Percentiles rank a stretch among this genome's conserved stretches.
These are phyloP conservation scores for Sebastes trivittatus DNA, from an alignment of 2,797 vertebrate genomes.

Conservation along the genomic window DNA sequence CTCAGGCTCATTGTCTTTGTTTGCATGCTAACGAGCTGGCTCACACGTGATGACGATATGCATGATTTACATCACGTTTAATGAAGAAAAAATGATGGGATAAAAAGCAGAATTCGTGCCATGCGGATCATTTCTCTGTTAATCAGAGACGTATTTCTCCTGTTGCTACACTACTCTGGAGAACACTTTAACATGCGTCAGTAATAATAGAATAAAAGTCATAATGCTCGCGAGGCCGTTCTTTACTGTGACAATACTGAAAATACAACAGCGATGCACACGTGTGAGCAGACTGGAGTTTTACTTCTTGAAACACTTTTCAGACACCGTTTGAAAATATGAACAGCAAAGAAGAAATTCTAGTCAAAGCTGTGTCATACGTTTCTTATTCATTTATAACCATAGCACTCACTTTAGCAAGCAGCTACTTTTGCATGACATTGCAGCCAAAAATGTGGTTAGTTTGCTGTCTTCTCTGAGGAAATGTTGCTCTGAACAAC, in stretches of 20 bases:
- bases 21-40: slow-evolving; percentile 2
- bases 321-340: background rate
- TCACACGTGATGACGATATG: background rate
- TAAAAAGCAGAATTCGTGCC: slow-evolving; percentile 1
- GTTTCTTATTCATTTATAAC: background rate
- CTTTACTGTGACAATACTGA: background rate
- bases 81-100: background rate
- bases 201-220: slow-evolving; percentile 8
- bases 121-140: slow-evolving; percentile 20
- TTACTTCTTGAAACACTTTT: background rate
- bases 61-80: background rate
- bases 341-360: background rate
- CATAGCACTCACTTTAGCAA: background rate
- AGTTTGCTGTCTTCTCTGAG: too few relatives aligned
- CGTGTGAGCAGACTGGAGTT: background rate
- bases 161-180: slow-evolving; percentile 15
- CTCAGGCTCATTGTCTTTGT: background rate
- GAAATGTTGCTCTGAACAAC: too few relatives aligned
- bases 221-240: background rate
- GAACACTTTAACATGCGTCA: slow-evolving; percentile 16
- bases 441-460: too few relatives aligned
- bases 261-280: background rate
- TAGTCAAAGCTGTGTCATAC: background rate
- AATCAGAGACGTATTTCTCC: background rate
- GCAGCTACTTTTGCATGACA: too few relatives aligned